Evolutionary conservation across 2,113 vertebrate genomes (phyloP).

Genomic region (Amblyornis subalaris): DNA sequence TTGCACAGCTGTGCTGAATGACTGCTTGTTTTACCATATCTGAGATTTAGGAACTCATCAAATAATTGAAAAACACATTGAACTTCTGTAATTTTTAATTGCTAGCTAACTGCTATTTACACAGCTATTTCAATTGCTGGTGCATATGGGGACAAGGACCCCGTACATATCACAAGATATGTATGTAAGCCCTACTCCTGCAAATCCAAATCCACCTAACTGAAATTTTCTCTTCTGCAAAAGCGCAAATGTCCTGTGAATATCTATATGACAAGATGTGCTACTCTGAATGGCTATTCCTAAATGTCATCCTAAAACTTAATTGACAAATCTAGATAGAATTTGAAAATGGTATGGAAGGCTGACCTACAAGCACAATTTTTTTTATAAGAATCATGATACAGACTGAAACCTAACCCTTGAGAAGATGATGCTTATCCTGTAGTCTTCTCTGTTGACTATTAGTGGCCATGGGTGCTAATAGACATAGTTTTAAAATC

Average conservation of each 20-base stretch:
- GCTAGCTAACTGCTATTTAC: background rate
- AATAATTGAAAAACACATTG: background rate
- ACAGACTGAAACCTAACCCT: background rate
- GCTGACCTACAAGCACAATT: background rate
- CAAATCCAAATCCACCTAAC: background rate
- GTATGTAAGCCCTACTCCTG: background rate
- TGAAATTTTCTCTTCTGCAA: background rate
- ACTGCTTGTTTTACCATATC: background rate
- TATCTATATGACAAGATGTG: background rate
- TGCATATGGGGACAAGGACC: background rate
- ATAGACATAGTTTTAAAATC: background rate
- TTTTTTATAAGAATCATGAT: background rate
- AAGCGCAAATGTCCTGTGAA: background rate
- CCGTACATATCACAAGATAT: background rate
- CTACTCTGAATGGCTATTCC: background rate
- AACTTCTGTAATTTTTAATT: conserved; percentile 27
- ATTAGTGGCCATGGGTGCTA: background rate
- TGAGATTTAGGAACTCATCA: background rate
- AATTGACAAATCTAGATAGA: background rate
- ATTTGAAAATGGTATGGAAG: background rate
- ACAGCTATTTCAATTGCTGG: background rate
- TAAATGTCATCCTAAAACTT: background rate
- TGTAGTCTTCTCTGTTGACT: background rate
- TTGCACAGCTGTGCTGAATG: background rate
- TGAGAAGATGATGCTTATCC: background rate